Evolutionary conservation across 2,113 vertebrate genomes (phyloP), one percentile per base, ranked within the genome.

Genomic region (Asarcornis scutulata): DNA sequence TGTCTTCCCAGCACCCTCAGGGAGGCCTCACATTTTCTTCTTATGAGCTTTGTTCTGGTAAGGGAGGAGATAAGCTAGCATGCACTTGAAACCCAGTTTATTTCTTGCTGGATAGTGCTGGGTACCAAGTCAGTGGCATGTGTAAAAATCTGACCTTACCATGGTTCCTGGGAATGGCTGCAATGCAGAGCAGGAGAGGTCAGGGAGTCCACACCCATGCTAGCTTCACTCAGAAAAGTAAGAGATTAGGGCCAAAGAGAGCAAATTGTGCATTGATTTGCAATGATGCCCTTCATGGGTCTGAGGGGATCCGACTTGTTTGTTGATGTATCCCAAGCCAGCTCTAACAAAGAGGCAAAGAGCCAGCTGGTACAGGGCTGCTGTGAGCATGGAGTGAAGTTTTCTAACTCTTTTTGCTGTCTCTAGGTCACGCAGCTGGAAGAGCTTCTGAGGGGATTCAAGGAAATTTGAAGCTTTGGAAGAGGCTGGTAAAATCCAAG

Each of bases 41-140:
- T 93, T 91, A 94, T 20, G 66, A 91, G 91, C 84, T 96, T 97
- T 96, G 84, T 96, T 96, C 83, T 95, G 91, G 68, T 82, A 55
- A 76, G 78, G 66, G 44, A 90, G 53, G 60, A 89, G 34, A 55
- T 97, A 92, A 97, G 56, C 83, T 74, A 36, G 53, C 86, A 68
- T 55, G 75, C 48, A 40, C 94, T 95, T 77, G 79, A 92, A 95
- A 78, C 59, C 27, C 40, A 42, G 48, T 90, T 91, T 91, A 48
- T 34, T 80, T 95, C 50, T 71, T 52, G 53, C 32, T 18, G 15
- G 67, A 13, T 60, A 71, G 64, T 34, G 32, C 60, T 79, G 69
- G 29, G 34, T 42, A 78, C 27, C 27, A 56, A 88, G 62, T 50
- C 31, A 68, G n/a, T 8, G 1, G 36, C 10, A 3, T 1, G 5